Evolutionary conservation across 2,797 vertebrate genomes (phyloP).

Genomic region (Aeoliscus strigatus): DNA sequence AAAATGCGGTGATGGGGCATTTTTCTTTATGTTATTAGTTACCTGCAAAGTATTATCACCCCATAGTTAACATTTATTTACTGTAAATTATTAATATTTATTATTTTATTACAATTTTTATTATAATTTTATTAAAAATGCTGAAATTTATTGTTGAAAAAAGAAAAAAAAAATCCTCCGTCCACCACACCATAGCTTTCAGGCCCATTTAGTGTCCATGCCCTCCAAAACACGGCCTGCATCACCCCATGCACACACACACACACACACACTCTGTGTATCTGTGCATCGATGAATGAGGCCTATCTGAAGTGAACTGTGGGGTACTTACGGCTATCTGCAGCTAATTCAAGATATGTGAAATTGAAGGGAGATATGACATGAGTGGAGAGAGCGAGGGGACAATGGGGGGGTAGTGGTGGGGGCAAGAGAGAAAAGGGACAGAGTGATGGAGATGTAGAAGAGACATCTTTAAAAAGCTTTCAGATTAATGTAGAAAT

Average conservation of each 20-base stretch:
- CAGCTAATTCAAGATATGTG: slow-evolving; percentile 76
- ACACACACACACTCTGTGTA: slow-evolving; percentile 38
- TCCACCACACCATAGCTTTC: no score
- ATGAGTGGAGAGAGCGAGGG: slow-evolving; percentile 38
- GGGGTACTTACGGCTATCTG: slow-evolving; percentile 73
- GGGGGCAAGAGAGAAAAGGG: slow-evolving; percentile 3
- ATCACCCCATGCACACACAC: slow-evolving; percentile 13
- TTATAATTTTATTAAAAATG: no score
- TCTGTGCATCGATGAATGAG: slow-evolving; percentile 62
- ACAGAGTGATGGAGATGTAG: slow-evolving; percentile 15
- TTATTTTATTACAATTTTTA: no score
- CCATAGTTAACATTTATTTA: no score
- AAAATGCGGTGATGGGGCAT: no score
- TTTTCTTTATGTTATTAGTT: no score
- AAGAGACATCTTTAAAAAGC: slow-evolving; percentile 60
- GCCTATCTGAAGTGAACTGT: slow-evolving; percentile 62
- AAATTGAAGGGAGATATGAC: slow-evolving; percentile 75
- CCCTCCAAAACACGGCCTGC: slow-evolving; percentile 39
- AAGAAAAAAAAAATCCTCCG: no score
- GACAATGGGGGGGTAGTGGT: slow-evolving; percentile 8
- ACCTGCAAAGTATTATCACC: no score
- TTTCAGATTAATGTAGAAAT: slow-evolving; percentile 64
- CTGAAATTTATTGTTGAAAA: no score
- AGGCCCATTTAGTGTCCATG: slow-evolving; percentile 28
- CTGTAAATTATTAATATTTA: no score